Base-by-base conservation (phyloP, 2,113 vertebrate genomes). In the Meleagris gallopavo region DNA sequence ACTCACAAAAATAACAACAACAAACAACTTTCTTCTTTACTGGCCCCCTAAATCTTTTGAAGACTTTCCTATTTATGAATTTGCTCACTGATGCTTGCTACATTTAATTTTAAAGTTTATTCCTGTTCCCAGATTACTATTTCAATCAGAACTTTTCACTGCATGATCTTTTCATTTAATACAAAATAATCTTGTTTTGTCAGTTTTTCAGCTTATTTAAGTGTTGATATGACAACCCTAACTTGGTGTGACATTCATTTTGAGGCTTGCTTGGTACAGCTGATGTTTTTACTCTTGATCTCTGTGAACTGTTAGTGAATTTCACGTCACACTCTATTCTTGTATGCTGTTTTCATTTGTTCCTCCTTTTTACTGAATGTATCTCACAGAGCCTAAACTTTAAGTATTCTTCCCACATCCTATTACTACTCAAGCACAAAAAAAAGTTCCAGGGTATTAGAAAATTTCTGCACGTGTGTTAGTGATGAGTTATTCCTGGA, bases 1-100 rank as follows among this genome's bases (percentile, higher is more conserved):
- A 43, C 30, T 36, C n/a, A 1, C 9, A 0, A 21, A 32, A 67
- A 70, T 36, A 0, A 9, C 8, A 30, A 19, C 20, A 71, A 21
- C 8, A 10, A 32, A 10, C 17, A 32, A 32, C 24, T 18, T 2
- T 70, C 5, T 75, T 60, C 30, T 77, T n/a, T 77, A 5, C 6
- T 60, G 15, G 21, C 34, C 8, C 7, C 16, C 19, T n/a, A 58
- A 72, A 52, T 1, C 5, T 83, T 74, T 66, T 80, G 10, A 30
- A 86, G 18, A 61, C 8, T 24, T 70, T 10, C 3, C 0, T 50
- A 5, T 78, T 64, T 18, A 58, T 54, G 9, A 57, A 50, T 40
- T 72, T 70, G 7, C 3, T 57, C 25, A 65, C 38, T 57, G 20
- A 1, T 32, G 6, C 27, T 64, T 65, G 19, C 7, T 77, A 43